Evolutionary conservation across 2,888 invertebrate genomes (phyloP).

Genomic region (Perithous albicinctus): DNA sequence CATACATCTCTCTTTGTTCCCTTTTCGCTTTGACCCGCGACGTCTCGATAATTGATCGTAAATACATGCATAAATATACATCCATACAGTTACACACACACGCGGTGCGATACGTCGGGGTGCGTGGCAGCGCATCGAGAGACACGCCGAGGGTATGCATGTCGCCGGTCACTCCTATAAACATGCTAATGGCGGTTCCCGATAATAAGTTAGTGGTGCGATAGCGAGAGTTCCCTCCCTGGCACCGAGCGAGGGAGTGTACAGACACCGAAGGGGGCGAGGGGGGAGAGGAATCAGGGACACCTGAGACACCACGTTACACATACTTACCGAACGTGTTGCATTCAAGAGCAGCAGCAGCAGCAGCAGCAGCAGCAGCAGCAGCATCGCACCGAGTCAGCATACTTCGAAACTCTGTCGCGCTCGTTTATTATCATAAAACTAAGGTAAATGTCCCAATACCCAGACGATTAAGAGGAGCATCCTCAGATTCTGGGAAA

Average conservation of each 20-base stretch:
- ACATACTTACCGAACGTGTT: constrained; percentile 6
- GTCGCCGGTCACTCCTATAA: constrained; percentile 78
- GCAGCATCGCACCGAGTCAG: neutral
- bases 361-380: no score
- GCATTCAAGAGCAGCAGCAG: neutral
- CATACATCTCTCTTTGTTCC: neutral
- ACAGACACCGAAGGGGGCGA: constrained; percentile 4
- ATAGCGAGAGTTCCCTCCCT: constrained; percentile 64
- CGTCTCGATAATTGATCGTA: constrained; percentile 76
- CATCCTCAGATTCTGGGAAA: no score
- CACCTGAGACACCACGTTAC: constrained; percentile 42
- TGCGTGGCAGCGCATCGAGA: constrained; percentile 33
- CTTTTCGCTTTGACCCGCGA: neutral
- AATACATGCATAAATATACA: constrained; percentile 68
- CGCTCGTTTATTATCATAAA: neutral
- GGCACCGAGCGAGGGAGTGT: constrained; percentile 26
- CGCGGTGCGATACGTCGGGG: constrained; percentile 9
- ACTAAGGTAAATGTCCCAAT: neutral
- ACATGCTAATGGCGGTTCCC: constrained; percentile 80
- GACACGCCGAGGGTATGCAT: constrained; percentile 69
- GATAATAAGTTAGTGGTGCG: constrained; percentile 79
- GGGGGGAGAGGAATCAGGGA: constrained; percentile 14
- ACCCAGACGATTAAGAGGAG: no score
- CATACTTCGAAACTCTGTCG: neutral
- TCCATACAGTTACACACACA: constrained; percentile 65